A percentile compares a stretch with the other conserved stretches of the same genome.
phyloP scores from a whole-genome alignment of 2,888 invertebrate genomes.

The Falcaria lacertinaria region DNA sequence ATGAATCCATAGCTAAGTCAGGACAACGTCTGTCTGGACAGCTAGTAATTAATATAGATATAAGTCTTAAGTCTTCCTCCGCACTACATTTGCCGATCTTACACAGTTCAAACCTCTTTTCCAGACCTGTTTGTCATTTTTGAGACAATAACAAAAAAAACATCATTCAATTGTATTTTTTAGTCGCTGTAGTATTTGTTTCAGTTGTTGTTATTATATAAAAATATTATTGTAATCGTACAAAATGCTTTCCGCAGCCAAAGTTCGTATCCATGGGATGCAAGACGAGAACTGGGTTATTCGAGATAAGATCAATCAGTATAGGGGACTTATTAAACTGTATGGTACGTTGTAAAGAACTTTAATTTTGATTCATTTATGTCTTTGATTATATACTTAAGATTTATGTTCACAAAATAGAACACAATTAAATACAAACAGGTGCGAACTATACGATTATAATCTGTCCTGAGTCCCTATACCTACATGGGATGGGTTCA shows the following conservation, averaged over 20 bases:
- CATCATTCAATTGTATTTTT: neutral
- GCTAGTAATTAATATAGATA: no score
- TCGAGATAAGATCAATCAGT: slow-evolving; percentile 83
- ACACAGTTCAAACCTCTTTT: neutral
- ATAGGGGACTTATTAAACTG: slow-evolving; percentile 82
- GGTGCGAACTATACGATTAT: no score
- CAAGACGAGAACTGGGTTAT: slow-evolving; percentile 82
- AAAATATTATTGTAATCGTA: neutral
- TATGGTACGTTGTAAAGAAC: slow-evolving; percentile 80
- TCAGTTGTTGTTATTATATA: neutral
- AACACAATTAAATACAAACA: no score
- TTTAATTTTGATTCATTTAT: no score
- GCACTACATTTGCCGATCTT: no score
- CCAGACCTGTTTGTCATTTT: neutral
- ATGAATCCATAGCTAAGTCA: no score
- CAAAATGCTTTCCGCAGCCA: slow-evolving; percentile 77
- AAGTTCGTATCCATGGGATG: slow-evolving; percentile 81
- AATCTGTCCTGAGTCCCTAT: no score
- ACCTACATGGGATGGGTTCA: no score
- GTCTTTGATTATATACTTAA: no score
- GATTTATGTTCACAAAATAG: no score
- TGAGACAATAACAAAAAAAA: neutral
- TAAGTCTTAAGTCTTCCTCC: no score
- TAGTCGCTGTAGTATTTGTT: neutral
- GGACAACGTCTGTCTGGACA: no score